Percentiles rank a stretch among this genome's conserved stretches.
Conservation (phyloP, 2,888 invertebrate genomes). For the Bellardia bayeri region DNA sequence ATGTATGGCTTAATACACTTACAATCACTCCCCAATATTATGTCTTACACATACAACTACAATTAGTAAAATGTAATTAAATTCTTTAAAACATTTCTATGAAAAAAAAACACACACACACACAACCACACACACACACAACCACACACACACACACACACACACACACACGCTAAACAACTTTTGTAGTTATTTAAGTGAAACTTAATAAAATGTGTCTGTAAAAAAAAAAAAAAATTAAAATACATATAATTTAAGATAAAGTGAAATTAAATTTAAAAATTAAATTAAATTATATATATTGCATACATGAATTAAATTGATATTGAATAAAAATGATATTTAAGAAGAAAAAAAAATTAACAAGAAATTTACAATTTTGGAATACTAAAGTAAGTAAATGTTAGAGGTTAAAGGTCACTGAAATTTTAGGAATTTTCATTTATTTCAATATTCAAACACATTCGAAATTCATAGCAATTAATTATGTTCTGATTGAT, state of each 20-base stretch:
- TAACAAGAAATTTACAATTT: neutral
- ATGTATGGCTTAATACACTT: neutral
- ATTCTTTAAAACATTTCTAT: constrained; percentile 35
- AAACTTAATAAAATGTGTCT: constrained; percentile 42
- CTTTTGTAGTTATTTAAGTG: constrained; percentile 47
- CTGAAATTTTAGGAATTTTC: too few relatives aligned
- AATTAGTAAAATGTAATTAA: constrained; percentile 66
- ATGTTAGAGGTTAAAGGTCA: too few relatives aligned
- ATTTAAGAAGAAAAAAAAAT: constrained; percentile 37
- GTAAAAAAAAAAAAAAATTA: constrained; percentile 21
- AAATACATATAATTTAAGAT: constrained; percentile 43
- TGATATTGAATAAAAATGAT: constrained; percentile 64
- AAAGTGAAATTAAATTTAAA: constrained; percentile 43
- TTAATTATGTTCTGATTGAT: too few relatives aligned
- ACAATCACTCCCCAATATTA: neutral
- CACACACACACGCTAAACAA: neutral
- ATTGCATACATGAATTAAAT: constrained; percentile 70
- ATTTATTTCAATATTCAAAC: too few relatives aligned
- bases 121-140: neutral
- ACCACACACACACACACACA: neutral
- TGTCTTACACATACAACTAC: neutral
- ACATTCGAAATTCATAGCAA: too few relatives aligned
- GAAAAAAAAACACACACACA: neutral
- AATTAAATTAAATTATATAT: constrained; percentile 53
- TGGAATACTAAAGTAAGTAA: neutral